Evolutionary conservation across 2,797 vertebrate species (phyloP).

Genomic region (Crocidura indochinensis): DNA sequence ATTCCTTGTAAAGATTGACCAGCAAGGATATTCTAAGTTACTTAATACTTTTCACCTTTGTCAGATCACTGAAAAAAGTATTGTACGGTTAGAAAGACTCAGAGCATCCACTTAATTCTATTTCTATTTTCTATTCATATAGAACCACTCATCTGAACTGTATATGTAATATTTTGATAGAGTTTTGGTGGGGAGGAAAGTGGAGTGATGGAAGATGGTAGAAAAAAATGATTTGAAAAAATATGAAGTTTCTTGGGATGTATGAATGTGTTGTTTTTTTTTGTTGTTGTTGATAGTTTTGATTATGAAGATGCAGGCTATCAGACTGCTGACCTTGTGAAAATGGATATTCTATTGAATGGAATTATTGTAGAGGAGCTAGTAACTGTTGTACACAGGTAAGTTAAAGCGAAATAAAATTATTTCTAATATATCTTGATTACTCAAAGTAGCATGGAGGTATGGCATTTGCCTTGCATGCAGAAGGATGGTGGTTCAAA

Average conservation of each 20-base stretch:
- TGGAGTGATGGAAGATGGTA: neutral
- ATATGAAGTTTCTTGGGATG: neutral
- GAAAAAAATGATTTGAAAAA: constrained; percentile 39
- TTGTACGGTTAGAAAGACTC: neutral
- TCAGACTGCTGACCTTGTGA: constrained; percentile 95
- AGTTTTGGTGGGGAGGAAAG: neutral
- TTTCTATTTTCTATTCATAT: constrained; percentile 23
- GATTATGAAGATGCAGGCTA: constrained; percentile 98
- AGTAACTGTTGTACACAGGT: constrained; percentile 95
- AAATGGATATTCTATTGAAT: constrained; percentile 97
- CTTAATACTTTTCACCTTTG: neutral
- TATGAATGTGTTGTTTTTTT: constrained; percentile 2
- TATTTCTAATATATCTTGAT: constrained; percentile 33
- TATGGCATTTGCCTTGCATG: no score
- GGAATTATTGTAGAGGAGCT: constrained; percentile 96
- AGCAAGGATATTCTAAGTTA: neutral
- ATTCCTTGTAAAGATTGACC: constrained; percentile 19
- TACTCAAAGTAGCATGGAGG: neutral
- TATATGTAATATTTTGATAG: constrained; percentile 23
- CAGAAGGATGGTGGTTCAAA: no score
- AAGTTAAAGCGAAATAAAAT: constrained; percentile 75
- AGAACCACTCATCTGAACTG: constrained; percentile 14
- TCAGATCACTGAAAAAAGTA: constrained; percentile 9
- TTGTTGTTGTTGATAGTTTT: constrained; percentile 91
- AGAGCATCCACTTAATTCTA: neutral